A percentile compares a stretch with the other conserved stretches of the same genome.
phyloP scores from a whole-genome alignment of 2,797 vertebrate genomes.

The Apodemus agrarius region DNA sequence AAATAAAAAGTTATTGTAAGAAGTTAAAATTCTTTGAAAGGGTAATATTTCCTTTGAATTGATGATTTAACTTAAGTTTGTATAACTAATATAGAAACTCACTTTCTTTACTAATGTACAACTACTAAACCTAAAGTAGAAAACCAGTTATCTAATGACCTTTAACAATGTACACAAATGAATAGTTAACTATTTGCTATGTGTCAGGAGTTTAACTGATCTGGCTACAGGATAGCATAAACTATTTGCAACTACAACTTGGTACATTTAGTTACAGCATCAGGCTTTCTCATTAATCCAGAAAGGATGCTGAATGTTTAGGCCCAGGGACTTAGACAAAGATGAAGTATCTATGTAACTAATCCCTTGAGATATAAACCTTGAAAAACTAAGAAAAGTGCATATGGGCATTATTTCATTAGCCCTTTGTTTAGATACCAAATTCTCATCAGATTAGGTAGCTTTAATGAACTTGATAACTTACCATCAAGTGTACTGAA shows the following conservation, averaged over 20 bases:
- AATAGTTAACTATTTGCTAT: slow-evolving; percentile 19
- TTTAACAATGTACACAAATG: slow-evolving; percentile 23
- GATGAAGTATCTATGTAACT: background rate
- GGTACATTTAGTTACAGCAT: background rate
- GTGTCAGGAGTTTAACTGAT: background rate
- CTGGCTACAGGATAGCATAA: background rate
- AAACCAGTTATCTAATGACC: background rate
- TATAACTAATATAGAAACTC: background rate
- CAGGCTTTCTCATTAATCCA: background rate
- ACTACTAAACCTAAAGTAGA: background rate
- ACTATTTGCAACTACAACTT: background rate
- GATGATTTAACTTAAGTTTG: background rate
- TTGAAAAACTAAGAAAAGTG: slow-evolving; percentile 22
- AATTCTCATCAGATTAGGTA: slow-evolving; percentile 7
- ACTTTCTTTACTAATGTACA: background rate
- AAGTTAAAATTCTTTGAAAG: slow-evolving; percentile 7
- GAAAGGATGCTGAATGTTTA: background rate
- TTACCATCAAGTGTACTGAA: background rate
- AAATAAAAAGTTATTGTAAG: slow-evolving; percentile 38
- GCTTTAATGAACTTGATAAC: background rate
- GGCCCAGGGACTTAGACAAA: background rate
- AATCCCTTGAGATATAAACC: background rate
- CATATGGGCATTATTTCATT: background rate
- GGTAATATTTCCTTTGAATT: background rate
- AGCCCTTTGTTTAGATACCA: background rate